Evolutionary conservation across 2,888 invertebrate genomes (phyloP), one percentile per base, ranked within the genome.

Genomic region (Ennomos erosarius): DNA sequence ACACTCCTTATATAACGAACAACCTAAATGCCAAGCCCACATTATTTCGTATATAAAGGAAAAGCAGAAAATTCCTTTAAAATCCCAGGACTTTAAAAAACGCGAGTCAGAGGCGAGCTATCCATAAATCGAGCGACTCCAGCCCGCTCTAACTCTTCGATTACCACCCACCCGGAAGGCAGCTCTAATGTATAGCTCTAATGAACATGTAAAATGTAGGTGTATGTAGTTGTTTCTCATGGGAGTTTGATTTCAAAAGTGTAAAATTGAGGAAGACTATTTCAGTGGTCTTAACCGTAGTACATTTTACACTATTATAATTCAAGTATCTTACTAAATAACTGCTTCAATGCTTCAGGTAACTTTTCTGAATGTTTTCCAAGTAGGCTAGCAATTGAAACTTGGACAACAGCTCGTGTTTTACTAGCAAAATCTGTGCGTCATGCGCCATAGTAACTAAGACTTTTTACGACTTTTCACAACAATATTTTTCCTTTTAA

Each of bases 131-230:
- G 55, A 48, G 53, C 38, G 12, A 37, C 50, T 60, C 38, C 44
- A 42, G 39, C 9, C 43, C 13, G 74, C 77, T 79, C 81, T 85
- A 82, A 84, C 84, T 86, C 81, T 82, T 78, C 86, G 84, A 86
- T 86, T 78, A 81, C 79, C 70, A 78, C 68, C 79, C 81, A 82
- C 78, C 84, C 86, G 82, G 55, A 60, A 59, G 37, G 10, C 16
- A 13, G 37, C 46, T 45, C 36, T 55, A 55, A 55, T 55, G 35
- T 59, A 50, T 59, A 55, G 55, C 51, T 60, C 6, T 74, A 73
- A 71, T 78, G 72, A 77, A 76, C 61, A 72, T 71, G 74, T 75
- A 73, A 73, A 73, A 71, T 58, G 51, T 57, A 64, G 0, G 0
- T 4, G 5, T 26, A 26, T 6, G 26, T 65, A 62, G 48, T 39